Base-by-base conservation (phyloP, 1,140 invertebrate genomes). In the Papilio machaon region DNA sequence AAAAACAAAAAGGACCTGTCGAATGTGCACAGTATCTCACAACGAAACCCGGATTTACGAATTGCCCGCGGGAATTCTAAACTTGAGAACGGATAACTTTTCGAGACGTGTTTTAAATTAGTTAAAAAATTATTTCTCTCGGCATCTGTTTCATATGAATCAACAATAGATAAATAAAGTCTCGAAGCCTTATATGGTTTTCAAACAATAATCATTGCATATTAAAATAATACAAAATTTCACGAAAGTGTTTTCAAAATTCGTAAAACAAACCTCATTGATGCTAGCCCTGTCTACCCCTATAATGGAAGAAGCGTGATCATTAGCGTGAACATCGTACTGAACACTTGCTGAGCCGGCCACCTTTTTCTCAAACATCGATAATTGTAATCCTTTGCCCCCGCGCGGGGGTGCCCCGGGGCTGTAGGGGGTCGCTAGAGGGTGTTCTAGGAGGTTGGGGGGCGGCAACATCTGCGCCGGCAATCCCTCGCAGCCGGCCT, bases 391-490 rank as follows among this genome's bases (percentile, higher is more conserved):
- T 78, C 76, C 76, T 78, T 78, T 77, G 49, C 75, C 75, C 75
- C 75, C 52, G 15, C 19, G 7, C 19, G 75, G 47, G 23, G 75
- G 81, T 77, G 73, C 52, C 73, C 80, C 67, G 74, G 70, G 76
- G 47, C n/a, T 60, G n/a, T 7, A 82, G 75, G 49, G 49, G 75
- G 81, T 77, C 64, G 67, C 73, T 82, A 67, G 74, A 77, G 76
- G 58, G 54, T 17, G 10, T n/a, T 15, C 3, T 1, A 38, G 49
- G 79, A 73, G 82, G 70, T 82, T 13, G 76, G 82, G 70, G 81
- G 81, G 82, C 47, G 81, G 85, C 77, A 73, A 43, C 84, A 84
- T 81, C 83, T 86, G 85, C 46, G 77, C 74, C 19, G 47, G 74
- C 74, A 75, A 75, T 75, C 74, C 74, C 74, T 75, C 74, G 74